Base-by-base conservation (phyloP, 2,888 invertebrate genomes). In the Tortrix viridana region DNA sequence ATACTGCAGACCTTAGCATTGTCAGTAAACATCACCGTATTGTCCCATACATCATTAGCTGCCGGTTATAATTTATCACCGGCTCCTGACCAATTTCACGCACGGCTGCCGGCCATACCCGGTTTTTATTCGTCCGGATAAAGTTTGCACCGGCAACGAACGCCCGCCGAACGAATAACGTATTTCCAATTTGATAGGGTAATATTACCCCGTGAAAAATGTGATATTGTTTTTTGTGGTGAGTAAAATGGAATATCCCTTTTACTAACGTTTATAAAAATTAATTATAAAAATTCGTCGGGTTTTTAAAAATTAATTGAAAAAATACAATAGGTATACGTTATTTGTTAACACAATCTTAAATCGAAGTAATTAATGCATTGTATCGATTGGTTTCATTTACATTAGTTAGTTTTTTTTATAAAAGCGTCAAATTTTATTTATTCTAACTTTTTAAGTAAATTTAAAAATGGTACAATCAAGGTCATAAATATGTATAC, bases 1-100 rank as follows among this genome's bases (percentile, higher is more conserved):
- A 12, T 32, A 12, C 32, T 12, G 32, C 32, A 32, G 12, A 9
- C 32, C 26, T 1, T 26, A 9, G 2, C 32, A 32, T 56, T 50
- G 18, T 19, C 32, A 26, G 23, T 57, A 53, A 23, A 32, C 12
- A 38, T 26, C 44, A 58, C 22, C 52, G 14, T 44, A 22, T 49
- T 60, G 66, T 47, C 60, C 65, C 73, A 73, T 76, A 71, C 66
- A 76, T 76, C 76, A 76, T 75, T 74, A 72, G 70, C 55, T 72
- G 72, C 71, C 73, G 71, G 73, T 69, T 73, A 72, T 76, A 72
- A 73, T 73, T 75, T 74, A 74, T 73, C 72, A 70, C 70, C 60
- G 54, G 53, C 60, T 38, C 41, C 63, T 56, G 71, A 65, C 56
- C 75, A 75, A 76, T 76, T 76, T 75, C 76, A 72, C 67, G 74